phyloP scores from a whole-genome alignment of 2,113 vertebrate species.

The Osmerus mordax region DNA sequence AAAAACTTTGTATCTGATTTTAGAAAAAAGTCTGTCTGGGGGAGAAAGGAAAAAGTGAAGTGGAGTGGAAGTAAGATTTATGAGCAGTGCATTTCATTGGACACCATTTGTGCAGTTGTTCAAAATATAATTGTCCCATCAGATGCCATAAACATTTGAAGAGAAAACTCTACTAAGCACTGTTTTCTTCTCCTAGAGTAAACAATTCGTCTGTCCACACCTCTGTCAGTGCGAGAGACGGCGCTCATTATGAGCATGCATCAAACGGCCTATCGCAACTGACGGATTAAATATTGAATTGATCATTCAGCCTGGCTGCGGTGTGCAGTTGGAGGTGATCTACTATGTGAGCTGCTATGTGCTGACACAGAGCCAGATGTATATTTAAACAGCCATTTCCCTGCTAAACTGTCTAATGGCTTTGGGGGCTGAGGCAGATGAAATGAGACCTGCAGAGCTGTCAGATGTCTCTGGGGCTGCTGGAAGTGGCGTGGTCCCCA shows the following conservation, averaged over 20 bases:
- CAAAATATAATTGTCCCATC: conserved; percentile 57
- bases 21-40: conserved; percentile 41
- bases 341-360: conserved; percentile 44
- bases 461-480: conserved; percentile 41
- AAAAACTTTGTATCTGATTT: conserved; percentile 39
- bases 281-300: conserved; percentile 69
- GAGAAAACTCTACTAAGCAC: conserved; percentile 48
- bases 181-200: conserved; percentile 55
- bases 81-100: conserved; percentile 39
- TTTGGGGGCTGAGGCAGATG: conserved; percentile 51
- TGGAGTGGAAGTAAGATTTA: conserved; percentile 49
- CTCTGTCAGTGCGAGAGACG: conserved; percentile 60
- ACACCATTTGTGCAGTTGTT: conserved; percentile 36
- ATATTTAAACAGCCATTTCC: conserved; percentile 72
- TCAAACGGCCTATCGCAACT: conserved; percentile 60
- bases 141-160: conserved; percentile 54
- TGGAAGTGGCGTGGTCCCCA: conserved; percentile 40
- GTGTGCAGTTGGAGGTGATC: conserved; percentile 28
- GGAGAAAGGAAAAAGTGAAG: conserved; percentile 58
- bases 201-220: conserved; percentile 56
- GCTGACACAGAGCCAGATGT: conserved; percentile 67
- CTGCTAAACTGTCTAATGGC: conserved; percentile 69
- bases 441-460: conserved; percentile 60
- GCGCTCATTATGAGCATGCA: conserved; percentile 63
- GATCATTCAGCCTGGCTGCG: conserved; percentile 36